Evolutionary conservation across 1,140 invertebrate genomes (phyloP).

Genomic region (Thalassaphorura encarpata): DNA sequence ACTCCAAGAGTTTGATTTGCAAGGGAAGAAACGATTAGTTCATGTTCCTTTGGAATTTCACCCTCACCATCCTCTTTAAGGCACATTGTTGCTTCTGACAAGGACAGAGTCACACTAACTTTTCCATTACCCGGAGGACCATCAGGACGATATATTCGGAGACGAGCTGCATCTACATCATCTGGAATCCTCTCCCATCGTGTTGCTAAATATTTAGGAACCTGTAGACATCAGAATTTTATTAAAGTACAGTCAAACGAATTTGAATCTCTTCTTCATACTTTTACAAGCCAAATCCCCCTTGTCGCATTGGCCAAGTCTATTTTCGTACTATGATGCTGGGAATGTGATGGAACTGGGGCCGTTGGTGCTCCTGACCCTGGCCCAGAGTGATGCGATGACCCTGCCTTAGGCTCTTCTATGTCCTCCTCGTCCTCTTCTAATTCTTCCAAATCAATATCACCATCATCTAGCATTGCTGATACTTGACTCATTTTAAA

Average conservation of each 20-base stretch:
- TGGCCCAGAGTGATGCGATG: too few species aligned
- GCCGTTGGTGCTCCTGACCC: not conserved
- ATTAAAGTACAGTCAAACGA: not conserved
- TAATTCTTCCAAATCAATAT: too few species aligned
- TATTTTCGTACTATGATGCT: conserved; percentile 42
- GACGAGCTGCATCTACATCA: conserved; percentile 64
- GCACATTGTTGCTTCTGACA: conserved; percentile 58
- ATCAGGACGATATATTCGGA: conserved; percentile 54
- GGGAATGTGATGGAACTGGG: conserved; percentile 23
- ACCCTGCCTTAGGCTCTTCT: too few species aligned
- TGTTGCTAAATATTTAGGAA: conserved; percentile 86
- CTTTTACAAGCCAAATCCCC: conserved; percentile 93
- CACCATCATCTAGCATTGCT: too few species aligned
- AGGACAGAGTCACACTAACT: conserved; percentile 57
- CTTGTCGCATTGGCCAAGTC: conserved; percentile 77
- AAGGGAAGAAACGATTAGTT: conserved; percentile 77
- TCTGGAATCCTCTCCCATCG: conserved; percentile 75
- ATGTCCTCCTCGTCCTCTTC: too few species aligned
- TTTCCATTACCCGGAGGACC: conserved; percentile 48
- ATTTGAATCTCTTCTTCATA: conserved; percentile 36
- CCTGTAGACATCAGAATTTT: conserved; percentile 35
- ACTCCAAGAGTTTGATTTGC: conserved; percentile 78
- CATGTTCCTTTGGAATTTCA: conserved; percentile 76
- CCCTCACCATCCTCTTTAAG: conserved; percentile 57
- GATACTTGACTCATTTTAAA: too few species aligned